Percentiles rank a stretch among this genome's conserved stretches.
phyloP scores from a whole-genome alignment of 2,113 vertebrate species.

The pig (Sus scrofa) region T2T-Sscrofa CM000813.6:13123001-13123500 shows the following conservation, averaged over 20 bases:
- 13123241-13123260: neutral
- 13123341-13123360: neutral
- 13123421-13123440: neutral
- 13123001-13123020: neutral
- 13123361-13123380: neutral
- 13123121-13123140: neutral
- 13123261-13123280: neutral
- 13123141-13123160: neutral
- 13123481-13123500: neutral
- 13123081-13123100: neutral
- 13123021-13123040: fast-evolving
- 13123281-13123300: neutral
- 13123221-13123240: neutral
- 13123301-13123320: neutral
- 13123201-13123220: neutral
- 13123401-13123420: neutral
- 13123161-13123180: neutral
- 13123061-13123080: neutral
- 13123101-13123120: neutral
- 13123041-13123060: neutral
- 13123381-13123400: neutral
- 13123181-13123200: neutral
- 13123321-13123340: neutral
- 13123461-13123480: neutral
- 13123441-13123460: neutral